phyloP scores from a whole-genome alignment of 2,797 vertebrate genomes.

The Sebastes minor region DNA sequence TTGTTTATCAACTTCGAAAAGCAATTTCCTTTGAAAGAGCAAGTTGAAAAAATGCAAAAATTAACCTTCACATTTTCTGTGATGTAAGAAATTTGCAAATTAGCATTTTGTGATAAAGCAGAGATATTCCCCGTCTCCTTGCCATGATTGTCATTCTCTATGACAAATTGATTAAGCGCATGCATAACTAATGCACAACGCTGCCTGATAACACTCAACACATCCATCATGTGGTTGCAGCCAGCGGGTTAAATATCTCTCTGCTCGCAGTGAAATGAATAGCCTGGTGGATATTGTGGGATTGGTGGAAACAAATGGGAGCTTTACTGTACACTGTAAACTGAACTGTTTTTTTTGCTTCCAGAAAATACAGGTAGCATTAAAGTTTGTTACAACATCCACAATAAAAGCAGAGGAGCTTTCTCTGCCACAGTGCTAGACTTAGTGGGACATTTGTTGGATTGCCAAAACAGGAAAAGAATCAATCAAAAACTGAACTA shows the following conservation, averaged over 20 bases:
- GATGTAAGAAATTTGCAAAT: background rate
- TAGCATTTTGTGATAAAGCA: conserved; percentile 2
- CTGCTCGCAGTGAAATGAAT: conserved; percentile 3
- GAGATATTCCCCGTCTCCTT: background rate
- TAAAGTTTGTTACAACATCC: conserved; percentile 1
- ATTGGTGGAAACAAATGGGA: conserved; percentile 21
- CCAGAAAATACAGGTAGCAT: background rate
- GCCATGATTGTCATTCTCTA: background rate
- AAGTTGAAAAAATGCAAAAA: background rate
- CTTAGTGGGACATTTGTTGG: background rate
- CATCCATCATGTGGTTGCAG: conserved; percentile 25
- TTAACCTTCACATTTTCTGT: background rate
- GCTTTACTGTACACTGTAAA: conserved; percentile 16
- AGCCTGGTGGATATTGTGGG: background rate
- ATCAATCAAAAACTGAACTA: background rate
- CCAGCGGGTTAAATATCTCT: conserved; percentile 12
- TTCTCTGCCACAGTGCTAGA: background rate
- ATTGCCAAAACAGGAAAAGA: background rate
- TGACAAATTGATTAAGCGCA: background rate
- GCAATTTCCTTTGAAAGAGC: conserved; percentile 1
- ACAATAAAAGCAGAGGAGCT: background rate
- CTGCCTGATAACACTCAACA: conserved; percentile 13
- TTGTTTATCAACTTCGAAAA: background rate
- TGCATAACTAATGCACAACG: background rate
- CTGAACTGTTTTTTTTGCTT: background rate